These are phyloP conservation scores for Sinelater perroti DNA, from an alignment of 2,888 invertebrate species.

Conservation along the genomic window DNA sequence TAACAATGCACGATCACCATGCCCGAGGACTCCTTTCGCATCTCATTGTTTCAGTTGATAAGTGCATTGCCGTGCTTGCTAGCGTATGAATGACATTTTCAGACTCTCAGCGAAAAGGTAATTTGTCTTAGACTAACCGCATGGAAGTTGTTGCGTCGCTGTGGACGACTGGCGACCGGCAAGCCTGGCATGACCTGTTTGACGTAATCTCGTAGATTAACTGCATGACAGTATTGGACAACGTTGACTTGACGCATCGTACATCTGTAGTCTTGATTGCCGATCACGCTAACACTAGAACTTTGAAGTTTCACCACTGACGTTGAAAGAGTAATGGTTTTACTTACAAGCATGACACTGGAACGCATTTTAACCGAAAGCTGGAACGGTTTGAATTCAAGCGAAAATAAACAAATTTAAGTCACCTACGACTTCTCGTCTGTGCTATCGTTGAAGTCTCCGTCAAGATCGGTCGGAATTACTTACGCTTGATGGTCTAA, in stretches of 20 bases:
- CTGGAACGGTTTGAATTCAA: no score
- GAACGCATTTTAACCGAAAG: no score
- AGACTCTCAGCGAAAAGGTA: background rate
- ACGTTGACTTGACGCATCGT: background rate
- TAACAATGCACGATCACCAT: conserved; percentile 29
- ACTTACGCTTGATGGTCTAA: no score
- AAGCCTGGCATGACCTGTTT: background rate
- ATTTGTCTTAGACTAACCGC: background rate
- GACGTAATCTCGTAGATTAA: conserved; percentile 3
- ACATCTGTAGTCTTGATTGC: no score
- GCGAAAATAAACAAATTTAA: no score
- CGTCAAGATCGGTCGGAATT: no score
- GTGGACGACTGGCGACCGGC: background rate
- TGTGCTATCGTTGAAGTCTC: no score
- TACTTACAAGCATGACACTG: no score
- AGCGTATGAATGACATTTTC: background rate
- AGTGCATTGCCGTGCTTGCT: background rate
- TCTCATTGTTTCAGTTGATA: no score
- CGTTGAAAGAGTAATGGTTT: no score
- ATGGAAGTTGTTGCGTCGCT: conserved; percentile 1
- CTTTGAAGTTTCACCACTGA: background rate
- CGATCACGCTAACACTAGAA: background rate
- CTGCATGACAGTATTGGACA: conserved; percentile 11
- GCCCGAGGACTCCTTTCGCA: no score
- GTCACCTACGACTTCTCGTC: no score